Conservation (phyloP, 53 echinoderm and acorn worm species). For the Holothuria leucospilota region DNA sequence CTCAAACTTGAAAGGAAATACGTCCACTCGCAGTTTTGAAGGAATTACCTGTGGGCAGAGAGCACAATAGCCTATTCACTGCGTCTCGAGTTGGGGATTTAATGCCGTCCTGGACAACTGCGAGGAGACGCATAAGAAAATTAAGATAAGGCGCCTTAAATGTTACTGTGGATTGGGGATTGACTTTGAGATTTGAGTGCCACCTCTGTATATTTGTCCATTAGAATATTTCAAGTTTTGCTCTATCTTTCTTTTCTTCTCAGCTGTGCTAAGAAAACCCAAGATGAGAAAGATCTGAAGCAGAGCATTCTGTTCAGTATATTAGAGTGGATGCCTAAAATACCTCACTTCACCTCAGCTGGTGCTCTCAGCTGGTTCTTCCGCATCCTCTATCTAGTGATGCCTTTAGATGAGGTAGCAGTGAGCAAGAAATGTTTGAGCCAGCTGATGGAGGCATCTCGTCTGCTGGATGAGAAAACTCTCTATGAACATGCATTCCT, state of each 20-base stretch:
- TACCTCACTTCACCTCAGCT: slow-evolving; percentile 77
- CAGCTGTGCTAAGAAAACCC: slow-evolving; percentile 43
- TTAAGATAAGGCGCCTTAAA: no score
- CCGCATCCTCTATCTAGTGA: slow-evolving; percentile 81
- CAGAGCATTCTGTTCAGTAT: slow-evolving; percentile 75
- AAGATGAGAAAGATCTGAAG: slow-evolving; percentile 35
- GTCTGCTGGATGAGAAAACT: slow-evolving; percentile 86
- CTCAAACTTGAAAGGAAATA: no score
- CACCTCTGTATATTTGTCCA: no score
- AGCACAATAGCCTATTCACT: no score
- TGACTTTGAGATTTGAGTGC: no score
- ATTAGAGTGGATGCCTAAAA: slow-evolving; percentile 76
- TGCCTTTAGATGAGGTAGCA: slow-evolving; percentile 75
- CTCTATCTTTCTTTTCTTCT: neutral
- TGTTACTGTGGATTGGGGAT: no score
- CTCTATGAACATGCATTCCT: slow-evolving; percentile 84
- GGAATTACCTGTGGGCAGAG: no score
- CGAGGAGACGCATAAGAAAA: no score
- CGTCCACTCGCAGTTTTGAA: no score
- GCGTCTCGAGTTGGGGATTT: no score
- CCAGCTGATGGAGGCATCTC: slow-evolving; percentile 79
- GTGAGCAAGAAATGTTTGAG: slow-evolving; percentile 76
- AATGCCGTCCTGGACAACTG: no score
- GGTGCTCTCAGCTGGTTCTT: slow-evolving; percentile 99
- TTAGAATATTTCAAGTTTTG: no score